Percentiles rank a stretch among this genome's conserved stretches.
Evolutionary conservation across 2,797 vertebrate genomes (phyloP).

Genomic region (Smutsia gigantea): DNA sequence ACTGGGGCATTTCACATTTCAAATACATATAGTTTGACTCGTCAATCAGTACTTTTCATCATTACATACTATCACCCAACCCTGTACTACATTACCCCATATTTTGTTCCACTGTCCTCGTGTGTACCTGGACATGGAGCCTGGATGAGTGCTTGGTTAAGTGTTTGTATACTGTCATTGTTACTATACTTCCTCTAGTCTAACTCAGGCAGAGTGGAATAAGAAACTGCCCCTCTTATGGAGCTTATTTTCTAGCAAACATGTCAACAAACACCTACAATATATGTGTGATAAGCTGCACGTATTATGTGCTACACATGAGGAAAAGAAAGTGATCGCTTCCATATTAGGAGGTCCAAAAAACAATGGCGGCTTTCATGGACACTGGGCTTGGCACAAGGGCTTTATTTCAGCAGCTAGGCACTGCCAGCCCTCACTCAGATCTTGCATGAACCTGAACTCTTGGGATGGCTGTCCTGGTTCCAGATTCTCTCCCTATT

Average conservation of each 20-base stretch:
- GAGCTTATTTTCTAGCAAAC: background rate
- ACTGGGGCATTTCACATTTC: background rate
- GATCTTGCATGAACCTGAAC: background rate
- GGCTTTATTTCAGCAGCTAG: no score
- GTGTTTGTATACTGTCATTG: background rate
- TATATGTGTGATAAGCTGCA: fast-evolving
- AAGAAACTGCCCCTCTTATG: no score
- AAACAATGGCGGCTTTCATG: background rate
- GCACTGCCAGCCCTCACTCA: no score
- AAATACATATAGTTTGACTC: background rate
- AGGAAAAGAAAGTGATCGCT: background rate
- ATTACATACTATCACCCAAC: background rate
- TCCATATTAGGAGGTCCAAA: background rate
- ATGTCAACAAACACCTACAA: background rate
- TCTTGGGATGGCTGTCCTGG: no score
- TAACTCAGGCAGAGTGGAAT: background rate
- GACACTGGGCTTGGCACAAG: no score
- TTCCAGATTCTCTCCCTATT: background rate
- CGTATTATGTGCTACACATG: fast-evolving
- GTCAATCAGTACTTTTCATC: background rate
- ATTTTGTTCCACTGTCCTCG: fast-evolving
- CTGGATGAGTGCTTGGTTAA: background rate
- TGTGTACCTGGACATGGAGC: no score
- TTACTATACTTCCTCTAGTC: background rate
- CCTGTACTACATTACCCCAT: background rate